phyloP scores from a whole-genome alignment of 2,797 vertebrate species.

The Enteromius thamalakanensis region DNA sequence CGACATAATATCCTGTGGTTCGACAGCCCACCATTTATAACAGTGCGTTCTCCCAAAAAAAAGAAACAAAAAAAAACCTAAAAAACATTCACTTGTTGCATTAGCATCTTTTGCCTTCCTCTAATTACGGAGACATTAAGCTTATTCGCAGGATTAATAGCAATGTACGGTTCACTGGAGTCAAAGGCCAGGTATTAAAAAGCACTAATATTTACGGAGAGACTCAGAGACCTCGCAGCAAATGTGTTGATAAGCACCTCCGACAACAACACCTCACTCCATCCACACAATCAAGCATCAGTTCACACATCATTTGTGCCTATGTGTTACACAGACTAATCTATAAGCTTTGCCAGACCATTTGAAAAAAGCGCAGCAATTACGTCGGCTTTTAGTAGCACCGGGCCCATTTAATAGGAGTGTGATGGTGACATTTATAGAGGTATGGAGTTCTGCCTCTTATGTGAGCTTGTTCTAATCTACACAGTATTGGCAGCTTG shows the following conservation, averaged over 20 bases:
- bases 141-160: constrained; percentile 29
- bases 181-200: constrained; percentile 44
- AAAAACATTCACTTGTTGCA: constrained; percentile 36
- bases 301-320: constrained; percentile 67
- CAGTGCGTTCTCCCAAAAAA: neutral
- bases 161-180: neutral
- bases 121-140: constrained; percentile 46
- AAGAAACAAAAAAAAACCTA: neutral
- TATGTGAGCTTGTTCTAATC: constrained; percentile 68
- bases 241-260: constrained; percentile 43
- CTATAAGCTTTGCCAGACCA: constrained; percentile 73
- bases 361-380: constrained; percentile 69
- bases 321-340: constrained; percentile 74
- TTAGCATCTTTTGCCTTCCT: constrained; percentile 30
- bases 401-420: constrained; percentile 75
- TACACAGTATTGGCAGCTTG: constrained; percentile 77
- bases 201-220: constrained; percentile 35
- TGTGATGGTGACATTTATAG: constrained; percentile 80
- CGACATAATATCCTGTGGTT: constrained; percentile 45
- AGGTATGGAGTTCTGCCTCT: constrained; percentile 65
- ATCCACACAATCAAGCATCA: constrained; percentile 71
- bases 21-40: constrained; percentile 29
- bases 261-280: constrained; percentile 71
- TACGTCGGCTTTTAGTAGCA: constrained; percentile 70
- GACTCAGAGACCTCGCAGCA: neutral